Evolutionary conservation across 2,797 vertebrate species (phyloP).

Genomic region (Arnoldichthys spilopterus): DNA sequence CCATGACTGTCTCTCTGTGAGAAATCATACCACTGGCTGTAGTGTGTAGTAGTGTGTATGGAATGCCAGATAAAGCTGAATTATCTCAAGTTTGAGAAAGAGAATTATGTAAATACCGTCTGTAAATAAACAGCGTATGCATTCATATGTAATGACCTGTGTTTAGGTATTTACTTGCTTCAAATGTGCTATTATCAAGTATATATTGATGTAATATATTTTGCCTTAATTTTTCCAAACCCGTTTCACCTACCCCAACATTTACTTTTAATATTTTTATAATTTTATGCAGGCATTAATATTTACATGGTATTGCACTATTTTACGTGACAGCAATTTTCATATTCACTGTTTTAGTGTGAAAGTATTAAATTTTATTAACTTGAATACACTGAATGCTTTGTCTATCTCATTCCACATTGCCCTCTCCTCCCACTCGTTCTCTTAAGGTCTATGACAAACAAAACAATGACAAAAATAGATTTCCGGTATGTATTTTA

Average conservation of each 20-base stretch:
- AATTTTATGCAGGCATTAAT: constrained; percentile 47
- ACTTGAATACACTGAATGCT: constrained; percentile 11
- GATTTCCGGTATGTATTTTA: too few relatives aligned
- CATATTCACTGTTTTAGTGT: constrained; percentile 39
- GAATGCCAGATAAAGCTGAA: constrained; percentile 36
- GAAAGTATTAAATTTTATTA: constrained; percentile 49
- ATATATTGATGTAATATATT: constrained; percentile 57
- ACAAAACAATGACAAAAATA: too few relatives aligned
- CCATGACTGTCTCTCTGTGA: constrained; percentile 36
- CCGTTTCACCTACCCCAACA: constrained; percentile 22
- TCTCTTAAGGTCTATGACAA: too few relatives aligned
- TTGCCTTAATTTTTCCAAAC: constrained; percentile 16
- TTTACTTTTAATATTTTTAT: constrained; percentile 28
- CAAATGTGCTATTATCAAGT: constrained; percentile 39
- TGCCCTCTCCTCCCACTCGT: not conserved
- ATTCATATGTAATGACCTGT: constrained; percentile 31
- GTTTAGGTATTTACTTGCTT: constrained; percentile 25
- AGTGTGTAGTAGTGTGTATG: constrained; percentile 33
- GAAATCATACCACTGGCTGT: constrained; percentile 43
- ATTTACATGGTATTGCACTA: constrained; percentile 47
- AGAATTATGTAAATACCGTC: constrained; percentile 71
- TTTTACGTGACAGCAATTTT: constrained; percentile 52
- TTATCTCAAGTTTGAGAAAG: constrained; percentile 57
- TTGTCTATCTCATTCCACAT: not conserved
- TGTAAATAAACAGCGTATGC: constrained; percentile 38